phyloP scores from a whole-genome alignment of 37 sponge, comb jelly and placozoan species.

The Corticium candelabrum region DNA sequence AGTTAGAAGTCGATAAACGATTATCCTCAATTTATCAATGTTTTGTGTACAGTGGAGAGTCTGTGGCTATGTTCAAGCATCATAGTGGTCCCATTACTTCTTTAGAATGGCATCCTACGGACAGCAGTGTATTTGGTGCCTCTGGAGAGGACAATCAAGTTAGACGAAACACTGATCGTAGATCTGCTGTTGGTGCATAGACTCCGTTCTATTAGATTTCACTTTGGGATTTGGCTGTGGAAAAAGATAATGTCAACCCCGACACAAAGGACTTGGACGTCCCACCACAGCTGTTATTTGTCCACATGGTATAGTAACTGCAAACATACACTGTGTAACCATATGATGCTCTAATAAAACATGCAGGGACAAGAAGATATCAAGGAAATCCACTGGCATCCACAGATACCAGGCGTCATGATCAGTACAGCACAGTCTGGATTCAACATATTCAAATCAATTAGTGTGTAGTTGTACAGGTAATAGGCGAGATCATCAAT shows the following conservation, averaged over 20 bases:
- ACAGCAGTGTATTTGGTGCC: constrained; percentile 90
- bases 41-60: constrained; percentile 29
- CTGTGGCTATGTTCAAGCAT: constrained; percentile 81
- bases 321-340: not conserved
- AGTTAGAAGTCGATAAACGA: not conserved
- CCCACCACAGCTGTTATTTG: constrained; percentile 93
- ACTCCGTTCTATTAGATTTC: constrained; percentile 37
- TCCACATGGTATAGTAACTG: constrained; percentile 59
- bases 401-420: constrained; percentile 87
- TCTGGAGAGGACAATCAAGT: constrained; percentile 93
- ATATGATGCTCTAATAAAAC: not conserved
- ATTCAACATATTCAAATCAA: constrained; percentile 90
- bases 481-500: too few species aligned
- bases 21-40: not conserved
- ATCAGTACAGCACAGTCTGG: constrained; percentile 79
- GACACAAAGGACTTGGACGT: constrained; percentile 24
- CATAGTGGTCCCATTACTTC: constrained; percentile 82
- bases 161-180: too few species aligned
- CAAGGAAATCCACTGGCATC: constrained; percentile 98
- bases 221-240: constrained; percentile 93
- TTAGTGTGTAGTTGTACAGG: constrained; percentile 79
- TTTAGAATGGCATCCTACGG: constrained; percentile 87
- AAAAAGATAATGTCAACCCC: constrained; percentile 32
- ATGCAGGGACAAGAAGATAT: constrained; percentile 86
- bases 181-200: not conserved